Evolutionary conservation across 2,797 vertebrate species (phyloP).

Genomic region (Rhinella marina): DNA sequence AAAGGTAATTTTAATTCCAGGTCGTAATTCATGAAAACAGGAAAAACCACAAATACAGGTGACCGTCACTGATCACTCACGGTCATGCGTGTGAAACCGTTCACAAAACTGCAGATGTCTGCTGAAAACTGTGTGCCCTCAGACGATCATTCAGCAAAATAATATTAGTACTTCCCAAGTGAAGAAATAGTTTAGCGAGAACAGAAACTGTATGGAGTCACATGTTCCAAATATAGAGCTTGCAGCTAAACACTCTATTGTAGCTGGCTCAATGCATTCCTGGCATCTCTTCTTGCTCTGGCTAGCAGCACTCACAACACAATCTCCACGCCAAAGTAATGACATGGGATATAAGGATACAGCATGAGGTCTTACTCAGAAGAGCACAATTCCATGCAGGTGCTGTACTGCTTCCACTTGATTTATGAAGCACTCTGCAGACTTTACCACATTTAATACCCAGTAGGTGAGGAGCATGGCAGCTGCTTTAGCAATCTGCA

Average conservation of each 20-base stretch:
- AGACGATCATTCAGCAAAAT: constrained; percentile 21
- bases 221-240: constrained; percentile 59
- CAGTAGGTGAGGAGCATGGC: constrained; percentile 38
- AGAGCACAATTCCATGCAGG: constrained; percentile 43
- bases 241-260: constrained; percentile 67
- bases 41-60: not conserved
- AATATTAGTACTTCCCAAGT: constrained; percentile 23
- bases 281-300: constrained; percentile 65
- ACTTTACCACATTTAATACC: constrained; percentile 47
- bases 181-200: constrained; percentile 29
- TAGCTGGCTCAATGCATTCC: constrained; percentile 68
- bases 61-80: not conserved
- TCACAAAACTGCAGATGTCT: not conserved
- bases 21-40: too few relatives aligned
- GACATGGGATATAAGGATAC: constrained; percentile 65
- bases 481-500: constrained; percentile 41
- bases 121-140: not conserved
- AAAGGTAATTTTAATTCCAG: too few relatives aligned
- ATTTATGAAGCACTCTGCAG: constrained; percentile 44
- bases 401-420: constrained; percentile 42
- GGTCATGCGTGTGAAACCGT: not conserved
- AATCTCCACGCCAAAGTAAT: constrained; percentile 59
- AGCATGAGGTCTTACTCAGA: constrained; percentile 59
- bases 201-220: constrained; percentile 36
- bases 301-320: constrained; percentile 58